These are phyloP conservation scores for Cynopterus brachyotis DNA, from an alignment of 2,113 vertebrate species.

Conservation along the genomic window DNA sequence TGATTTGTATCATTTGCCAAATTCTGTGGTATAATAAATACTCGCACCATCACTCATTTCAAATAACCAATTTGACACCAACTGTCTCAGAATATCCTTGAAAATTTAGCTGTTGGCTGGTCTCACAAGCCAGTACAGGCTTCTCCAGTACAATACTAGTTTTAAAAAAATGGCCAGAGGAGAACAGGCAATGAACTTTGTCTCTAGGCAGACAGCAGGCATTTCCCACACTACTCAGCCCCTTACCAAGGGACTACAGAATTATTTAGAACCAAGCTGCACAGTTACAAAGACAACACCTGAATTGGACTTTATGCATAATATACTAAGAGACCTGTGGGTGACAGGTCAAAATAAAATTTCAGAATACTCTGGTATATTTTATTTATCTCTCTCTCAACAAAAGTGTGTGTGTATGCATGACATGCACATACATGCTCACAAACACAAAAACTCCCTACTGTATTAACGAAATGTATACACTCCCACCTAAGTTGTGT, in stretches of 20 bases:
- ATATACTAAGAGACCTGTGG: not conserved
- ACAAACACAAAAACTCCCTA: not conserved
- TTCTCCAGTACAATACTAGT: not conserved
- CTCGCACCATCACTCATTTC: not conserved
- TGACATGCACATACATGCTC: not conserved
- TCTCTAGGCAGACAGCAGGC: not conserved
- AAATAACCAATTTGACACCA: not conserved
- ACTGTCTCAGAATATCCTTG: not conserved
- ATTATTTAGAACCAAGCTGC: not conserved
- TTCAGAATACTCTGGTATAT: not conserved
- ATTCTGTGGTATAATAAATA: not conserved
- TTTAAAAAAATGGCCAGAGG: not conserved
- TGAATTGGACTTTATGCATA: not conserved
- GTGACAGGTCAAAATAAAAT: not conserved
- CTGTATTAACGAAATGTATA: not conserved
- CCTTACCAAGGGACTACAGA: not conserved
- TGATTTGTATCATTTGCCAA: not conserved
- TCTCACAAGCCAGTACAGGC: not conserved
- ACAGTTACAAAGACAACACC: not conserved
- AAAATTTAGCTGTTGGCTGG: not conserved
- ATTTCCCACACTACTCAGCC: not conserved
- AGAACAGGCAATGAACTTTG: not conserved
- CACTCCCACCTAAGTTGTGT: not conserved
- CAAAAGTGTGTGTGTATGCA: not conserved
- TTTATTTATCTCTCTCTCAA: not conserved